These are phyloP conservation scores for Scaptodrosophila lebanonensis DNA, from an alignment of 1,140 invertebrate species.

Conservation along the genomic window DNA sequence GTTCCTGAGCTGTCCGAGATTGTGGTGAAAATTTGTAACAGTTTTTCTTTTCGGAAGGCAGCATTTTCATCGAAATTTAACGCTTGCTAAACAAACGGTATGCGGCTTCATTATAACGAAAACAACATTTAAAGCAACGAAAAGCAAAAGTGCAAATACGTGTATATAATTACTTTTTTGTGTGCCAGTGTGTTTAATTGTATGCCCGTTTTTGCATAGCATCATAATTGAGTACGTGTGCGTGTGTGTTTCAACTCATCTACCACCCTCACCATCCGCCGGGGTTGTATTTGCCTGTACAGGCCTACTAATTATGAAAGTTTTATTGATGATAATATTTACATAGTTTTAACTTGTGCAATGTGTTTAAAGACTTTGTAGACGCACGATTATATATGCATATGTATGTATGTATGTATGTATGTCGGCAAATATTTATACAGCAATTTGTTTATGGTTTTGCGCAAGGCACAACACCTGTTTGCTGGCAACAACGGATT, in stretches of 20 bases:
- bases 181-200: constrained; percentile 64
- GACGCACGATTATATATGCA: constrained; percentile 6
- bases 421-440: no score
- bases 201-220: constrained; percentile 42
- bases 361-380: no score
- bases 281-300: no score
- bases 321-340: no score
- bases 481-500: no score
- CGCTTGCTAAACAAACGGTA: constrained; percentile 55
- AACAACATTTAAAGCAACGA: constrained; percentile 31
- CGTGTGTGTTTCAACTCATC: constrained; percentile 17
- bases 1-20: constrained; percentile 37
- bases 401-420: no score
- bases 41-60: no score
- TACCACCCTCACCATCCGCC: no score
- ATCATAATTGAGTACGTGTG: neutral
- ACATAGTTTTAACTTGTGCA: no score
- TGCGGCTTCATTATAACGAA: constrained; percentile 25
- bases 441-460: constrained; percentile 18
- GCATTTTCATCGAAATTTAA: constrained; percentile 25
- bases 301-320: constrained; percentile 74
- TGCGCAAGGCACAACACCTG: constrained; percentile 15
- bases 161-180: constrained; percentile 33
- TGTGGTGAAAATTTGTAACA: constrained; percentile 46
- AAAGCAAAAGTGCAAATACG: constrained; percentile 59